Evolutionary conservation across 2,888 invertebrate species (phyloP).

Genomic region (Ecliptopera silaceata): DNA sequence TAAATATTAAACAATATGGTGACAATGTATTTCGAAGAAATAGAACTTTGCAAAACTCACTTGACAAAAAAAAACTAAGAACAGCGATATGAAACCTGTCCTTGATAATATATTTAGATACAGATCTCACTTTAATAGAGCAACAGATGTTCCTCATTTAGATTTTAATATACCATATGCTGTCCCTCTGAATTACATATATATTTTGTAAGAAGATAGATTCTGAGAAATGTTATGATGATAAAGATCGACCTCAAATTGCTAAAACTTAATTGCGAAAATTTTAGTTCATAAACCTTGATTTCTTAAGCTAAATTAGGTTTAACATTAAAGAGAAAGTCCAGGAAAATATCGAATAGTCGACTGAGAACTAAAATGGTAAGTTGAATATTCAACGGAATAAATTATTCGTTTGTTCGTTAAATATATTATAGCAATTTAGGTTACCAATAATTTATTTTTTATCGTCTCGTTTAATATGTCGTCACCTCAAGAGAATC

Average conservation of each 20-base stretch:
- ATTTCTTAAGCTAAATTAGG: conserved; percentile 4
- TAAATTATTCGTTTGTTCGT: neutral
- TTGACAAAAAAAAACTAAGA: neutral
- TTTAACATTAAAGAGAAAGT: conserved; percentile 12
- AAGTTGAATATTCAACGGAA: conserved; percentile 10
- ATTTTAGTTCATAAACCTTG: neutral
- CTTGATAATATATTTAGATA: conserved; percentile 20
- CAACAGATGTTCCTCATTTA: conserved; percentile 29
- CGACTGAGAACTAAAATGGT: conserved; percentile 5
- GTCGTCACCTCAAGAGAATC: conserved; percentile 40
- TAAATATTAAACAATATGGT: conserved; percentile 42
- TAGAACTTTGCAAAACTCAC: neutral
- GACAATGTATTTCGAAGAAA: neutral
- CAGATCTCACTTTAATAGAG: conserved; percentile 16
- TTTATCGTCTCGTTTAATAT: conserved; percentile 30
- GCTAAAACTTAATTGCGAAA: neutral
- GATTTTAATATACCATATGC: conserved; percentile 25
- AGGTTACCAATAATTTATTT: conserved; percentile 6
- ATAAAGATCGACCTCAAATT: neutral
- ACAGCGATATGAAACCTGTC: conserved; percentile 11
- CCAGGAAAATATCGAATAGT: neutral
- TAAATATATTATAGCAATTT: conserved; percentile 8
- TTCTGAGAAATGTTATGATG: conserved; percentile 2
- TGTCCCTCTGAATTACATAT: conserved; percentile 8
- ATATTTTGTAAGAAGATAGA: conserved; percentile 13